Evolutionary conservation across 2,888 invertebrate genomes (phyloP), one percentile per base, ranked within the genome.

Genomic region (Harpalus rubripes): DNA sequence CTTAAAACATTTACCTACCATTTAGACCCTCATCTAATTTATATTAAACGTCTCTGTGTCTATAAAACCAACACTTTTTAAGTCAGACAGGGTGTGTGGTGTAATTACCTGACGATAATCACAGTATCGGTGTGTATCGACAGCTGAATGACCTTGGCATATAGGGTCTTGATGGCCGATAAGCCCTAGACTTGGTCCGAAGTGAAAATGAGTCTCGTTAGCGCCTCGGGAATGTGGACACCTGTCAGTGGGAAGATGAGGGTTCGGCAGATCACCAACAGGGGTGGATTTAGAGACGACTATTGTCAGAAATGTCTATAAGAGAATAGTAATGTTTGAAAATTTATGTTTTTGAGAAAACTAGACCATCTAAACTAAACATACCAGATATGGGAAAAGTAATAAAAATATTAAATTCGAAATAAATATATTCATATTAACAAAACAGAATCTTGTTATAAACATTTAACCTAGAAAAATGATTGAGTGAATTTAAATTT

Each of bases 181-280:
- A 76, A 16, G 39, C 26, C 6, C 22, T 18, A 56, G 18, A 74
- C 52, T 2, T 12, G 76, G 22, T 44, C 56, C 41, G 61, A 78
- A 78, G 84, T 84, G 84, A 84, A 84, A 84, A 84, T 84, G 76
- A 84, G 78, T 78, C 84, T 84, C 84, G 84, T 84, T 84, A 84
- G 65, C 84, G 63, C 78, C 65, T 63, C 32, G 78, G 65, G 84
- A 84, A 84, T 84, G 84, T 78, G 78, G 84, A 84, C 84, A 84
- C 84, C 84, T 84, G 84, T 84, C 78, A 84, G 61, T 61, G 32
- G 84, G 26, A 76, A 26, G 84, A 84, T 78, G 84, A 84, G 84
- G 84, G 84, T 84, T 65, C 59, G 32, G 58, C 59, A 74, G 72
- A 82, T 82, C 61, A 61, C 56, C 61, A 63, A 15, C 59, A 61